Conservation (phyloP, 2,888 invertebrate species). For the Melinaea marsaeus region DNA sequence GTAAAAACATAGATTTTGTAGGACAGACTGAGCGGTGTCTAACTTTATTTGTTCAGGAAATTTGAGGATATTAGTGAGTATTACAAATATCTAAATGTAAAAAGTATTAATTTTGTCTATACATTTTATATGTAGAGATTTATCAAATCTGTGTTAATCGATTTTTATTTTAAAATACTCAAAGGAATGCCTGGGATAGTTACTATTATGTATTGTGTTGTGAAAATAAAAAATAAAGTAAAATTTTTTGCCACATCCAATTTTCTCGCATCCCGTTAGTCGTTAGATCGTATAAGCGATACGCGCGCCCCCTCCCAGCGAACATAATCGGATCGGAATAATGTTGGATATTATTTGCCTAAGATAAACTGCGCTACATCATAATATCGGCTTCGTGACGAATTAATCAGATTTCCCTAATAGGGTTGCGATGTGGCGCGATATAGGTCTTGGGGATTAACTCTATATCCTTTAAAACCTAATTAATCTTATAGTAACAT, state of each 20-base stretch:
- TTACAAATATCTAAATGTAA: too few relatives aligned
- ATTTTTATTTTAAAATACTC: too few relatives aligned
- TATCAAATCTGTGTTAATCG: too few relatives aligned
- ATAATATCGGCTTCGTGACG: slow-evolving; percentile 13
- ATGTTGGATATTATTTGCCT: slow-evolving; percentile 40
- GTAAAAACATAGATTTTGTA: too few relatives aligned
- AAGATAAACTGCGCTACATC: slow-evolving; percentile 30
- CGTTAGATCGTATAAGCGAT: slow-evolving; percentile 28
- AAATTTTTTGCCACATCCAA: slow-evolving; percentile 6
- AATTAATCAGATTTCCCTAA: slow-evolving; percentile 23
- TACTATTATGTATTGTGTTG: too few relatives aligned
- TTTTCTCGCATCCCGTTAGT: slow-evolving; percentile 9
- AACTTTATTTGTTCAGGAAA: too few relatives aligned
- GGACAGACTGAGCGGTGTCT: too few relatives aligned
- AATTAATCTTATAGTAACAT: not conserved
- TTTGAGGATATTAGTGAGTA: too few relatives aligned
- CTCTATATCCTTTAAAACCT: not conserved
- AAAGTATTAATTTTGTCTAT: too few relatives aligned
- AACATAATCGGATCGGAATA: slow-evolving; percentile 37
- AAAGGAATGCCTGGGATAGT: too few relatives aligned
- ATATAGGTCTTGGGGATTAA: not conserved
- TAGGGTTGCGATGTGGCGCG: slow-evolving; percentile 10
- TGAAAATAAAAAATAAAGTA: too few relatives aligned
- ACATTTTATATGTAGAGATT: too few relatives aligned
- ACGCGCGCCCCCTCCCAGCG: slow-evolving; percentile 10